A percentile compares a stretch with the other conserved stretches of the same genome.
phyloP scores from a whole-genome alignment of 2,888 invertebrate genomes.

The Drosophila subquinaria region DNA sequence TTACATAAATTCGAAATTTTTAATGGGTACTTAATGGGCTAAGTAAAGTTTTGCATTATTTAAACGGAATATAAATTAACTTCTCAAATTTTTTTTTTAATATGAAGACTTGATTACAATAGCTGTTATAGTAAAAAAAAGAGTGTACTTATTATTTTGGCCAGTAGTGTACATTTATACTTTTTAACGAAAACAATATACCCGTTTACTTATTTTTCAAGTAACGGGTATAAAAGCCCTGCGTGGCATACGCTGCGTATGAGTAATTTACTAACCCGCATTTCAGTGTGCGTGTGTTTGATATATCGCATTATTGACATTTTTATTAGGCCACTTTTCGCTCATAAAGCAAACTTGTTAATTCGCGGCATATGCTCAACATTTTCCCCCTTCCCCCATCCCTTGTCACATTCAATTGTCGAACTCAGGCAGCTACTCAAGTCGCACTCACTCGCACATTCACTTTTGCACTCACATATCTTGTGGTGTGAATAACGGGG shows the following conservation, averaged over 20 bases:
- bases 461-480: background rate
- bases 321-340: constrained; percentile 67
- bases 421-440: constrained; percentile 8
- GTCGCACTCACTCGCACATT: background rate
- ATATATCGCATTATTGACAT: constrained; percentile 65
- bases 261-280: constrained; percentile 53
- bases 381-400: background rate
- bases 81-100: no score
- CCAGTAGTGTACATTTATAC: no score
- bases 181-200: no score
- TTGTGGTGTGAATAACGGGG: constrained; percentile 32
- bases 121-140: no score
- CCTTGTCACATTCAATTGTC: constrained; percentile 8
- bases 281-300: constrained; percentile 10
- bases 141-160: no score
- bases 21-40: no score
- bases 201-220: no score
- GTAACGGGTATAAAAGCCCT: no score
- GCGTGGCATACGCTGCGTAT: constrained; percentile 62
- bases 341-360: constrained; percentile 69
- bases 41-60: no score
- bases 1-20: no score
- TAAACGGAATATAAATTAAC: no score
- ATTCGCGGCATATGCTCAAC: constrained; percentile 63
- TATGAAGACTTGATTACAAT: no score